A percentile compares a stretch with the other conserved stretches of the same genome.
Evolutionary conservation across 2,113 vertebrate genomes (phyloP).

Genomic region (Chloropsis hardwickii): DNA sequence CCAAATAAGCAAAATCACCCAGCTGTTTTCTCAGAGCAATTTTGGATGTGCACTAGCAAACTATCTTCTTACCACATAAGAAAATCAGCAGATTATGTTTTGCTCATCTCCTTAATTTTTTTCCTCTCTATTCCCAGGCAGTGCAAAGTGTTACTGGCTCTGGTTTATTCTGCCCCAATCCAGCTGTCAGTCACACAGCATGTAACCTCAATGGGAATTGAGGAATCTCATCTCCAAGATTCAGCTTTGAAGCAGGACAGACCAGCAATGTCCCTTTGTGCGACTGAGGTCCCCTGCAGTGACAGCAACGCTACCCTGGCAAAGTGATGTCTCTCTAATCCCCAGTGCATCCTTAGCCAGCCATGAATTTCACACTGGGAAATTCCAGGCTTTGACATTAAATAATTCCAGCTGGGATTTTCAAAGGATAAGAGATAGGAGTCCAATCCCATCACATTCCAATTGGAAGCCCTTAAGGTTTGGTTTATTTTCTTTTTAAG

Average conservation of each 20-base stretch:
- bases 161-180: not conserved
- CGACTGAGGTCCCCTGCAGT: not conserved
- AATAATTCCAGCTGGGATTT: slow-evolving; percentile 58
- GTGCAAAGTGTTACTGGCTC: not conserved
- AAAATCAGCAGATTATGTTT: not conserved
- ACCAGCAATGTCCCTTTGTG: slow-evolving; percentile 42
- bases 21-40: not conserved
- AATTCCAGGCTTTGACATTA: slow-evolving; percentile 55
- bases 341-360: slow-evolving; percentile 24
- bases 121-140: not conserved
- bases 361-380: slow-evolving; percentile 47
- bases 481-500: slow-evolving; percentile 29
- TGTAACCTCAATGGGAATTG: not conserved
- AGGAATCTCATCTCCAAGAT: slow-evolving; percentile 16
- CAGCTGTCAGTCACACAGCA: slow-evolving; percentile 52
- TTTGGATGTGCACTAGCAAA: not conserved
- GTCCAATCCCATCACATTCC: slow-evolving; percentile 18
- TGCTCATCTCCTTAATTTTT: not conserved
- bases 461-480: slow-evolving; percentile 28
- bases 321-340: slow-evolving; percentile 48
- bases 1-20: not conserved
- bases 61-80: not conserved
- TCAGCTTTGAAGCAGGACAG: slow-evolving; percentile 54
- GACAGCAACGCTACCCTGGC: slow-evolving; percentile 20
- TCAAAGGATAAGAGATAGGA: slow-evolving; percentile 33